Base-by-base conservation (phyloP, 2,113 vertebrate genomes). In the Probosciger aterrimus region DNA sequence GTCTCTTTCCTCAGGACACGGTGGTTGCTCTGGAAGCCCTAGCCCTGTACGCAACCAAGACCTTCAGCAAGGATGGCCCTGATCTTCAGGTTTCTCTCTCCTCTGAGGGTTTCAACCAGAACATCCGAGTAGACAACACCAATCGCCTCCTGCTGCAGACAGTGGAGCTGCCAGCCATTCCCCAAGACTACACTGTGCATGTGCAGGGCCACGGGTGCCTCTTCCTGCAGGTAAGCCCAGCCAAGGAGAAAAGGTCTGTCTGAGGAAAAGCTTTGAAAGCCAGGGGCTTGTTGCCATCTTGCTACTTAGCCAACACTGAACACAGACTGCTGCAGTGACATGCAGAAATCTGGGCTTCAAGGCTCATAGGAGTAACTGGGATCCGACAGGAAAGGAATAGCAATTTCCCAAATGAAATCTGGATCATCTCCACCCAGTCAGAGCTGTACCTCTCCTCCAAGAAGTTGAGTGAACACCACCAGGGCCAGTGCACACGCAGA, bases 141-240 rank as follows among this genome's bases (percentile, higher is more conserved):
- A 99, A 98, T 93, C 98, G 98, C 60, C 97, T 99, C 41, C 95
- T 99, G 43, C 97, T 98, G 57, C 99, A 99, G 85, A 98, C 98
- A 89, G 92, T 90, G 67, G 7, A 68, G 20, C 87, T 98, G 46
- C 94, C 97, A 69, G 67, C 90, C 50, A 74, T 98, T 44, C 84
- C 97, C 9, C 97, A 53, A 13, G 88, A 96, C 33, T 98, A 98
- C 62, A 95, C 33, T 6, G 93, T 96, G 67, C 88, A 0, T 31
- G 94, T 95, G 23, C 86, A 96, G 62, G 95, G 96, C 47, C 94
- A 18, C 0, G 94, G 96, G 11, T 97, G 95, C 59, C 91, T 97
- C 65, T 95, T 93, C 52, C 60, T 96, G 69, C 96, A 97, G 96
- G 95, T 96, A 71, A 89, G 81, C 10, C 53, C 53, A 75, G 28